Evolutionary conservation across 2,797 vertebrate species (phyloP).

Genomic region (Leontocebus nigricollis): DNA sequence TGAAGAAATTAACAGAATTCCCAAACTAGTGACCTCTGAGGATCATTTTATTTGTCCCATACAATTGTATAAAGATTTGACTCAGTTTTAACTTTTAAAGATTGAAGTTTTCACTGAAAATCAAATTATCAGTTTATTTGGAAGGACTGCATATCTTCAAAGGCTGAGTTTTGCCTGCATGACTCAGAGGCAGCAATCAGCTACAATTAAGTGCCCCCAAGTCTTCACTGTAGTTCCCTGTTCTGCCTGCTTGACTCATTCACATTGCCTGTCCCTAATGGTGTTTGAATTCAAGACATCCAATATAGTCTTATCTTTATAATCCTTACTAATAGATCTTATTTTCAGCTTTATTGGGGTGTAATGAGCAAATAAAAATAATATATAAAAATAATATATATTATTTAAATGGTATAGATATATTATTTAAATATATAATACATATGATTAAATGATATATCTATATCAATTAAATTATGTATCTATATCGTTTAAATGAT

Average conservation of each 20-base stretch:
- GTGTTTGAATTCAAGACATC: background rate
- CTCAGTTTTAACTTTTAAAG: slow-evolving; percentile 5
- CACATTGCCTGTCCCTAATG: background rate
- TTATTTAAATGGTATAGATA: too few relatives aligned
- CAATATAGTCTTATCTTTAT: background rate
- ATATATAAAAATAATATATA: background rate
- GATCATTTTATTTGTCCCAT: background rate
- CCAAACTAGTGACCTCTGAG: background rate
- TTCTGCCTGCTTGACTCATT: background rate
- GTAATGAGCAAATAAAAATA: background rate
- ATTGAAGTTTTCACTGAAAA: background rate
- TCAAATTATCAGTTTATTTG: background rate
- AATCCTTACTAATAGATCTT: background rate
- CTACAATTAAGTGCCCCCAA: too few relatives aligned
- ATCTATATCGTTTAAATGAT: too few relatives aligned
- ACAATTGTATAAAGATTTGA: background rate
- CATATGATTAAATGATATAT: too few relatives aligned
- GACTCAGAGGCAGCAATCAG: background rate
- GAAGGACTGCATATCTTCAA: background rate
- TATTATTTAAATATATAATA: too few relatives aligned
- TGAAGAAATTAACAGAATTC: background rate
- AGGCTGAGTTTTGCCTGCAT: background rate
- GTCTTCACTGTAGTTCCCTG: background rate
- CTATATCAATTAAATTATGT: too few relatives aligned
- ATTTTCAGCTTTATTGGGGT: background rate